A percentile compares a stretch with the other conserved stretches of the same genome.
Evolutionary conservation across 1,140 invertebrate species (phyloP).

Genomic region (Hermetia illucens): DNA sequence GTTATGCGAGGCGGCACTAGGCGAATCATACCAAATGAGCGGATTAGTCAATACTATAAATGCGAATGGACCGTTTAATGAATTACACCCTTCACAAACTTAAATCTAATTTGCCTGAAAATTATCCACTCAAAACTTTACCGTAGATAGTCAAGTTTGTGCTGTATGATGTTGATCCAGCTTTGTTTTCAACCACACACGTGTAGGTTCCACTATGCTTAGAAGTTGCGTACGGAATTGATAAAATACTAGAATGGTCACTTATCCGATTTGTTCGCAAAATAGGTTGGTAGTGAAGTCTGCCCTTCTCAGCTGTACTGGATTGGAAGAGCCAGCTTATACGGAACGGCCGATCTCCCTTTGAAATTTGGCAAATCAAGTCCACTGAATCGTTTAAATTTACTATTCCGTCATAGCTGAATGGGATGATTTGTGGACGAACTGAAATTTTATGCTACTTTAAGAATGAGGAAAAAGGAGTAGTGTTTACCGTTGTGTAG

Average conservation of each 20-base stretch:
- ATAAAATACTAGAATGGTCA: conserved; percentile 43
- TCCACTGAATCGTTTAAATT: conserved; percentile 48
- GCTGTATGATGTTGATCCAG: conserved; percentile 44
- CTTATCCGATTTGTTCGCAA: conserved; percentile 25
- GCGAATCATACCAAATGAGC: no score
- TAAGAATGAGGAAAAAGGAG: no score
- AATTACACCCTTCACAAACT: no score
- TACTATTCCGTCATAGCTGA: conserved; percentile 44
- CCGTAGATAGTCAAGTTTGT: conserved; percentile 43
- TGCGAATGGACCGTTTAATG: conserved; percentile 24
- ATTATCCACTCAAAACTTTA: no score
- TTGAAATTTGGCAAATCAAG: conserved; percentile 48
- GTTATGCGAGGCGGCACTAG: conserved; percentile 37
- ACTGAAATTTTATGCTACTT: no score
- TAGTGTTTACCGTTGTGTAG: no score
- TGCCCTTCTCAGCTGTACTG: conserved; percentile 14
- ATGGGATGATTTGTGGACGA: conserved; percentile 46
- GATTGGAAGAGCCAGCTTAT: conserved; percentile 38
- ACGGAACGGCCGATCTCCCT: conserved; percentile 48
- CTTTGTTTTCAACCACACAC: conserved; percentile 46
- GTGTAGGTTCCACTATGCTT: conserved; percentile 53
- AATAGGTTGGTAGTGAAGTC: conserved; percentile 15
- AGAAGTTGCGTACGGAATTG: conserved; percentile 48
- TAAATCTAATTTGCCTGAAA: no score
- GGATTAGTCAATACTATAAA: conserved; percentile 9